Evolutionary conservation across 2,797 vertebrate genomes (phyloP), one percentile per base, ranked within the genome.

Genomic region (Karalla daura): DNA sequence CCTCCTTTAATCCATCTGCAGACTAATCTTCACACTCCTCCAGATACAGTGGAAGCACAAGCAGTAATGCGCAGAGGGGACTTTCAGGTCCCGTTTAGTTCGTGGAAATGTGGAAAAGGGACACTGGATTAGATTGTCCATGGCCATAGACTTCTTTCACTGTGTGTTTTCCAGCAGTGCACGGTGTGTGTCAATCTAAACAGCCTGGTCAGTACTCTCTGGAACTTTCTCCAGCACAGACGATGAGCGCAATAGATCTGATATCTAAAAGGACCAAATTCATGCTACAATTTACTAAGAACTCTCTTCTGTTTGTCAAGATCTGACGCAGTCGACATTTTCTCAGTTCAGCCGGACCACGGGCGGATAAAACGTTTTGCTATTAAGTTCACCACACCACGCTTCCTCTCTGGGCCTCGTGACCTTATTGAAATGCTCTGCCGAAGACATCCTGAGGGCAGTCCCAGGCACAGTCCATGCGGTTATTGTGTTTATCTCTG

Each of bases 61-160:
- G 12, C 30, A 32, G 40, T n/a, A 11, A 53, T 47, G 21, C 2
- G 0, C 11, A 41, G 27, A 59, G 10, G 8, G 21, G n/a, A 28
- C 40, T 33, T 51, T 43, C 15, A 28, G 10, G 17, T 56, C 14
- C 7, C 17, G 8, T 25, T 53, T 30, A 32, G 8, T 50, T 40
- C 39, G 28, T 43, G n/a, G 14, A 1, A 17, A 55, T 15, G 33
- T 53, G 46, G 11, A 13, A 27, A 40, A 17, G n/a, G 24, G 25
- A 64, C 52, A 44, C 7, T 3, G 36, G 23, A 63, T 63, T 49
- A 30, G n/a, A 59, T 51, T 39, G 11, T 45, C 9, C 13, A 11
- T 17, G 25, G n/a, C 10, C 33, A 14, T 25, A 39, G 8, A 14
- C 24, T 7, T 12, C 28, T 12, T 24, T 33, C 13, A 14, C 17